Conservation (phyloP, 2,797 vertebrate genomes). For the Merluccius polli region DNA sequence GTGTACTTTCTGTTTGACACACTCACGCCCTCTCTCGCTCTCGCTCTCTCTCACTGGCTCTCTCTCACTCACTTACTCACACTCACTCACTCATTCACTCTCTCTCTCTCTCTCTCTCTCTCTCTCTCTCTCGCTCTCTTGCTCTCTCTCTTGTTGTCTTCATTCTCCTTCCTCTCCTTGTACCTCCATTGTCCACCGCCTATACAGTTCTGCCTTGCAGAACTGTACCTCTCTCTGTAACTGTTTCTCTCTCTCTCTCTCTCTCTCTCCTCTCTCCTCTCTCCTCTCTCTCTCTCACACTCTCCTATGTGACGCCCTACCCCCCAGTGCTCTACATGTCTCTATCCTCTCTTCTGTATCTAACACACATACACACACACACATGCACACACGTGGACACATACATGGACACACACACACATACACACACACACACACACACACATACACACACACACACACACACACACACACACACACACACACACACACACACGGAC, state of each 20-base stretch:
- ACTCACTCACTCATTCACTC: background rate
- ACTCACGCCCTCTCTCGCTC: conserved; percentile 20
- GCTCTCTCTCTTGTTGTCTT: conserved; percentile 21
- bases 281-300: background rate
- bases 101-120: conserved; percentile 9
- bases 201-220: conserved; percentile 19
- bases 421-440: background rate
- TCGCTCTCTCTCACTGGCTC: conserved; percentile 12
- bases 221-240: conserved; percentile 28
- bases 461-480: too few species aligned
- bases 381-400: background rate
- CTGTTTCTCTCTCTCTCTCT: conserved; percentile 11
- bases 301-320: background rate
- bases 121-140: conserved; percentile 11
- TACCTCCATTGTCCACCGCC: conserved; percentile 32
- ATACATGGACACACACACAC: background rate
- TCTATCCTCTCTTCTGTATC: background rate
- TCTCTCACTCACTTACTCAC: conserved; percentile 1
- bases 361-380: background rate
- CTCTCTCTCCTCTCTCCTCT: background rate
- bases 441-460: background rate
- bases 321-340: conserved; percentile 16
- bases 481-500: too few species aligned
- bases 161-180: conserved; percentile 25
- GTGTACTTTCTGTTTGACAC: too few species aligned